These are phyloP conservation scores for Megalopta genalis DNA, from an alignment of 1,140 invertebrate genomes.

Conservation along the genomic window DNA sequence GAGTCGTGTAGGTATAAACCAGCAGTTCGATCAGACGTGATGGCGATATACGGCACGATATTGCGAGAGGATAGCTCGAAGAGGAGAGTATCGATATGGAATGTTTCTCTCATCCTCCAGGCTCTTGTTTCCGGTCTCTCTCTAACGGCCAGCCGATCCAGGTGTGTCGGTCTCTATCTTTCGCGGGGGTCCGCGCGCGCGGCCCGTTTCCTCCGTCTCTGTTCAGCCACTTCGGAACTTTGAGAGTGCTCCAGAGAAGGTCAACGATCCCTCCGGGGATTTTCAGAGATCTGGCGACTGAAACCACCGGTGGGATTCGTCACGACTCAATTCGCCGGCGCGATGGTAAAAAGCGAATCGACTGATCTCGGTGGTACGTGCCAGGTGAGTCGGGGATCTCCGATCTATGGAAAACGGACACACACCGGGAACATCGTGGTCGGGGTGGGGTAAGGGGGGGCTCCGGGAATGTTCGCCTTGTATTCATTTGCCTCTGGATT, in stretches of 20 bases:
- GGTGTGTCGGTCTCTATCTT: neutral
- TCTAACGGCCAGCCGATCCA: neutral
- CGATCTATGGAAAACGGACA: conserved; percentile 33
- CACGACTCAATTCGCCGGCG: conserved; percentile 63
- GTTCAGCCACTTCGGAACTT: conserved; percentile 62
- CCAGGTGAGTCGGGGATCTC: conserved; percentile 24
- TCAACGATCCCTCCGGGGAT: conserved; percentile 68
- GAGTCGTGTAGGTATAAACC: conserved; percentile 67
- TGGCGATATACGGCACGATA: conserved; percentile 66
- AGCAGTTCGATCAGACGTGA: conserved; percentile 67
- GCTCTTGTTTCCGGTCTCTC: conserved; percentile 15
- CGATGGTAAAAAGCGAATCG: conserved; percentile 58
- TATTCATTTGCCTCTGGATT: neutral
- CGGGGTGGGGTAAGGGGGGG: too few species aligned
- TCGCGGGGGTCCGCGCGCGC: conserved; percentile 21
- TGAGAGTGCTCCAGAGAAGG: conserved; percentile 59
- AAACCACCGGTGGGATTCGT: conserved; percentile 66
- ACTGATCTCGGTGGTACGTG: conserved; percentile 32
- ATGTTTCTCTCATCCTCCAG: conserved; percentile 55
- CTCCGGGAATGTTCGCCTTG: neutral
- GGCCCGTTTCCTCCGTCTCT: conserved; percentile 32
- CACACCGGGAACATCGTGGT: neutral
- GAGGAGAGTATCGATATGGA: conserved; percentile 68
- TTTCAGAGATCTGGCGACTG: conserved; percentile 67
- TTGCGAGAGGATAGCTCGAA: conserved; percentile 66